Base-by-base conservation (phyloP, 2,797 vertebrate species). In the Lophotriccus pileatus region DNA sequence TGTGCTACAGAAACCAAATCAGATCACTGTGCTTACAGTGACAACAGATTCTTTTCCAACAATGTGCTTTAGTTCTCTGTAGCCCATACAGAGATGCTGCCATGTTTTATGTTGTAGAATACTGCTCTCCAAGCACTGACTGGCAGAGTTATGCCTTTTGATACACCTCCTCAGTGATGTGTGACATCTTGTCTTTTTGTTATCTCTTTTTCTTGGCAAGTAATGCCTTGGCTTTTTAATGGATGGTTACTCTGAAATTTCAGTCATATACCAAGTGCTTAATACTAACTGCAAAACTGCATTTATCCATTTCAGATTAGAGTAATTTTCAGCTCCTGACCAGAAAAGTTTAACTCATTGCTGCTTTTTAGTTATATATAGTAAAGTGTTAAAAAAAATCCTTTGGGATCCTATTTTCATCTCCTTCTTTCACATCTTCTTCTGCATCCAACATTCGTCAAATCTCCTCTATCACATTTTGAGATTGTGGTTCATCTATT, bases 191-290 rank as follows among this genome's bases (percentile, higher is more conserved):
- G 34, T 75, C n/a, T 86, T 68, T 69, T 85, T 94, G 37, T 56
- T 39, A 8, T 72, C 37, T 74, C 20, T 55, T 63, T 68, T 75
- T 75, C 56, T 60, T 64, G 15, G 13, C 77, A 94, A 92, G 75
- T 81, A 93, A 85, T 75, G 30, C 24, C n/a, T 89, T 85, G 37
- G 47, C 21, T 90, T 90, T 89, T 83, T n/a, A 93, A 80, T 64
- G 72, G 60, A 63, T 59, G 12, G 30, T 78, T 84, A 79, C 52
- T 87, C 32, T 67, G 74, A 62, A 36, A 83, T 93, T 93, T 91
- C 79, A 78, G 21, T 63, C 41, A 44, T 67, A 30, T 59, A 37
- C 36, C 2, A 2, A 84, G 16, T 58, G 24, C 56, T 74, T 90
- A 63, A 68, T 60, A 56, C 37, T 43, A 73, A 39, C 44, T 44